Base-by-base conservation (phyloP, 2,113 vertebrate genomes). In the Scopus umbretta region DNA sequence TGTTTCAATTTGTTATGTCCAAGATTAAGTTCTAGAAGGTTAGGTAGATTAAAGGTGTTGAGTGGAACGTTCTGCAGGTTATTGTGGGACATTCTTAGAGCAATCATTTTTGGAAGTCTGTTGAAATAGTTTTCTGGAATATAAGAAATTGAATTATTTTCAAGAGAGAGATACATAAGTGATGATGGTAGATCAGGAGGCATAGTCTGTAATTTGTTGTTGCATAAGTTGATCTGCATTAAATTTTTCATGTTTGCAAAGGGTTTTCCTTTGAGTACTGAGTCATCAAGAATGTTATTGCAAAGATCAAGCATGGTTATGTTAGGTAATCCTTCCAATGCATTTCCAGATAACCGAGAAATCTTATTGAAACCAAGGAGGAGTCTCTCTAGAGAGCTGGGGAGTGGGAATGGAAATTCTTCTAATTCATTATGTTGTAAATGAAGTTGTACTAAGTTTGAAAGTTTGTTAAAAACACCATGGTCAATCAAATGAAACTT, bases 1-100 rank as follows among this genome's bases (percentile, higher is more conserved):
- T 98, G 92, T 79, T 98, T 98, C 88, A 99, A 15, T 96, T 98
- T 98, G 96, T 99, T 99, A 59, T 99, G 98, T 65, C 98, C 98
- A 73, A 99, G 92, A 34, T 98, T 98, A 73, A 99, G 98, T 92
- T 99, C 98, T 86, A 98, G 62, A 71, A 98, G 98, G 42, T 95
- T 98, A 59, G 98, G 97, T 56, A 99, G 86, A 70, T 98, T 98
- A 93, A 99, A 99, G 78, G 95, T 97, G 47, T 97, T 96, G n/a
- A 32, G 55, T 78, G 98, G 73, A 65, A 99, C 88, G 15, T 98
- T 92, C 93, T 98, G 96, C 43, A 98, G 96, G 83, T 98, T 98
- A 80, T 98, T 99, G 93, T 97, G 85, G 53, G 98, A 98, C 91
- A 99, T 91, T 91, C 98, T 97, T 86, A 99, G 73, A 66, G 98